Base-by-base conservation (phyloP, 2,888 invertebrate genomes). In the Colostygia pectinataria region DNA sequence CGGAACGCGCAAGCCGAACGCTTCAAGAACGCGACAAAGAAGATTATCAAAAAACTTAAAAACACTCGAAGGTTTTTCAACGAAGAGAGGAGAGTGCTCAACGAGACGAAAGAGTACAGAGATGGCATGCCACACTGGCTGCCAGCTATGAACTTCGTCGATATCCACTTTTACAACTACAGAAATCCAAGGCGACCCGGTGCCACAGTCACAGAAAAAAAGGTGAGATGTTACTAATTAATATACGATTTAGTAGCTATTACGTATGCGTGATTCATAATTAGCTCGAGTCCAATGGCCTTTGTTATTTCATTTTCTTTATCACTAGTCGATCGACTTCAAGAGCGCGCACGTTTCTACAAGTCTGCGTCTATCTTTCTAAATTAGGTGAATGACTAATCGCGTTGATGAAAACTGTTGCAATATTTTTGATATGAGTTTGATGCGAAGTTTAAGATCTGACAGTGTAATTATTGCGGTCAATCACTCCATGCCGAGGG, bases 401-500 rank as follows among this genome's bases (percentile, higher is more conserved):
- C 39, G 53, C 36, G 52, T 51, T 54, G 40, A 48, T 49, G 41
- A 48, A 42, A 50, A 40, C 32, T 40, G 32, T 32, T 53, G 47
- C 55, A 54, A 46, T 33, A 24, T 44, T 51, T 54, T 40, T 54
- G 52, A 38, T 53, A 53, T 39, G 53, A 53, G 49, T 76, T 77
- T 77, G 72, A 74, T 68, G 74, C 66, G 68, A 76, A 68, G 74
- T 77, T 76, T 61, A 66, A 68, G 68, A 65, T 67, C 83, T 83
- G 83, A 84, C 84, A 82, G 80, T 73, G 72, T 86, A 86, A 86
- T 86, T 85, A 83, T 71, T 70, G 68, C 72, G 74, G 76, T 71
- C 77, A 78, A 80, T 83, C 80, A 78, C 71, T 79, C 65, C 69
- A 59, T 70, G 63, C 68, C 59, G 74, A 74, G 82, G 82, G 85